Evolutionary conservation across 2,888 invertebrate genomes (phyloP).

Genomic region (Incurvaria masculella): DNA sequence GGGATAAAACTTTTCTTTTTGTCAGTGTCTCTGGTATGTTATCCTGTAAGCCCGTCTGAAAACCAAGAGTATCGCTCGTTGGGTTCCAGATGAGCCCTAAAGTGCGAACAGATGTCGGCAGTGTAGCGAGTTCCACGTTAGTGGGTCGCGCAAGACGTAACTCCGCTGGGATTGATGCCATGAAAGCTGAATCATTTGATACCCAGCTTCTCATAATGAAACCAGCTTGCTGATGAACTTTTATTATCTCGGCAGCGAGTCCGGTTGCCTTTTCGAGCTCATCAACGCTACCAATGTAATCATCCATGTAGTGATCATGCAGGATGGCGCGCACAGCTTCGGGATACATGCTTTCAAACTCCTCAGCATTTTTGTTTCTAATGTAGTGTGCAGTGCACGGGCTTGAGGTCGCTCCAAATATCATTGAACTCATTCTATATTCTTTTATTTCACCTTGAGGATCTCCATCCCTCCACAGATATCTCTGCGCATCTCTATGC

Average conservation of each 20-base stretch:
- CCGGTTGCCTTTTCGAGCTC: slow-evolving; percentile 7
- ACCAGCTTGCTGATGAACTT: neutral
- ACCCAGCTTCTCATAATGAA: neutral
- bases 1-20: neutral
- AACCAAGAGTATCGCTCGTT: neutral
- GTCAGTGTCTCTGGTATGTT: neutral
- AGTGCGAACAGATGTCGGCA: neutral
- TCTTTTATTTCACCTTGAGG: neutral
- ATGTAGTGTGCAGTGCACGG: slow-evolving; percentile 13
- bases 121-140: neutral
- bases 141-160: neutral
- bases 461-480: slow-evolving; percentile 1
- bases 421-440: slow-evolving; percentile 14
- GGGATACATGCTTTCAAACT: slow-evolving; percentile 5
- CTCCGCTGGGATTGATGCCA: neutral
- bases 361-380: slow-evolving; percentile 11
- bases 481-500: slow-evolving; percentile 10
- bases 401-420: slow-evolving; percentile 14
- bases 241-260: neutral
- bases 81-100: neutral
- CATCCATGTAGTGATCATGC: slow-evolving; percentile 11
- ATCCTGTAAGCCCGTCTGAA: neutral
- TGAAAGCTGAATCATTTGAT: neutral
- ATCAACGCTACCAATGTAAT: slow-evolving; percentile 9
- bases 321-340: slow-evolving; percentile 7